phyloP scores from a whole-genome alignment of 2,113 vertebrate species.

The Scortum barcoo region DNA sequence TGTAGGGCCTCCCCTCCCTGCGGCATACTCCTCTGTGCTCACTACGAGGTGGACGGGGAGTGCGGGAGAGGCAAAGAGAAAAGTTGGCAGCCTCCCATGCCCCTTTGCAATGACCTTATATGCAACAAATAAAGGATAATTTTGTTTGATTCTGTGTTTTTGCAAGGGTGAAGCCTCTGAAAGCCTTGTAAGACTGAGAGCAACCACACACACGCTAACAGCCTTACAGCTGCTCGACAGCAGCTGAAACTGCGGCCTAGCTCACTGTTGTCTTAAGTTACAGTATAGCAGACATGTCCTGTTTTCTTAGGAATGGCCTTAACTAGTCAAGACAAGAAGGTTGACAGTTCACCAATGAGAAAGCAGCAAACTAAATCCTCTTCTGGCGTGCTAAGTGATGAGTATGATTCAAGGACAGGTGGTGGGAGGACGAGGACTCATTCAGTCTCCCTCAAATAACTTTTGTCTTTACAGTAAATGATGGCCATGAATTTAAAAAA shows the following conservation, averaged over 20 bases:
- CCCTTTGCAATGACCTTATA: constrained; percentile 87
- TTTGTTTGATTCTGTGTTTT: constrained; percentile 76
- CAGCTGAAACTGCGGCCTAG: constrained; percentile 71
- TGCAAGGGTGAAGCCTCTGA: constrained; percentile 64
- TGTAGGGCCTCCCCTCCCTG: constrained; percentile 87
- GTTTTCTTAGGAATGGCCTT: constrained; percentile 74
- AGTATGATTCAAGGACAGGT: constrained; percentile 75
- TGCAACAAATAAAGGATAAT: constrained; percentile 85
- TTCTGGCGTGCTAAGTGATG: constrained; percentile 62
- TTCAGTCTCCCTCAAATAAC: constrained; percentile 48
- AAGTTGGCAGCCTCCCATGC: constrained; percentile 71
- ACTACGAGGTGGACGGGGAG: constrained; percentile 75
- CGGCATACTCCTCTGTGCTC: constrained; percentile 87
- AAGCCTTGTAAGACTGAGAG: constrained; percentile 49
- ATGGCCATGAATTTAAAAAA: constrained; percentile 1
- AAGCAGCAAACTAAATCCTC: constrained; percentile 67
- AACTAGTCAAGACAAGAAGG: constrained; percentile 81
- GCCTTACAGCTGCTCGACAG: constrained; percentile 72
- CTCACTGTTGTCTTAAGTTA: constrained; percentile 74
- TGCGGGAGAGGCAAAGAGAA: constrained; percentile 63
- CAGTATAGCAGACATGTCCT: constrained; percentile 74
- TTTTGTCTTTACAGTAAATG: constrained; percentile 40
- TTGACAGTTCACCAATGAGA: constrained; percentile 65
- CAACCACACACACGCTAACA: constrained; percentile 59
- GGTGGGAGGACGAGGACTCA: constrained; percentile 49